These are phyloP conservation scores for Alitta virens DNA, from an alignment of 2,888 invertebrate species.

Conservation along the genomic window DNA sequence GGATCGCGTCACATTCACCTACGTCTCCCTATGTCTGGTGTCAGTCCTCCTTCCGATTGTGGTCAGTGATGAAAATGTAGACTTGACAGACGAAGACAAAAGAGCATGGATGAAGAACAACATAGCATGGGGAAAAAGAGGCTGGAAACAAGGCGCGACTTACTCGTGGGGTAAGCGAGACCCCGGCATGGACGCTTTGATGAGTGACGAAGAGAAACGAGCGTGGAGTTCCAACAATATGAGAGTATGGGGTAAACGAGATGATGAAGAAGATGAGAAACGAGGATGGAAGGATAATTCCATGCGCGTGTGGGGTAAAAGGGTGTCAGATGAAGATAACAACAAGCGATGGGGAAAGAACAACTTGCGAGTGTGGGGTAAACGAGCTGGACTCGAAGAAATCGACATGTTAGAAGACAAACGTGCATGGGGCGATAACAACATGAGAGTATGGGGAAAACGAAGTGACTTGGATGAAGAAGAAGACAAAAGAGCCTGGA, in stretches of 20 bases:
- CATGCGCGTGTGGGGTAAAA: constrained; percentile 26
- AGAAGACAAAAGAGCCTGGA: constrained; percentile 20
- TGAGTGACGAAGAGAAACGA: constrained; percentile 17
- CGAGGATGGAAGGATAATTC: constrained; percentile 14
- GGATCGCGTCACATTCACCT: too few relatives aligned
- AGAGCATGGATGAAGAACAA: constrained; percentile 11
- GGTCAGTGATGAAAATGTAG: neutral
- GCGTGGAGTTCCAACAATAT: constrained; percentile 17
- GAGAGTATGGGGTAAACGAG: constrained; percentile 20
- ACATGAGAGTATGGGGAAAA: constrained; percentile 25
- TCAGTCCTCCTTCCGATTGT: too few relatives aligned
- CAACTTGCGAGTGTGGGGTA: constrained; percentile 14
- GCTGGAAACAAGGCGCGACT: neutral
- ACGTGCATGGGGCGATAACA: constrained; percentile 17
- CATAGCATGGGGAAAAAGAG: constrained; percentile 17
- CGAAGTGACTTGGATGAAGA: constrained; percentile 8
- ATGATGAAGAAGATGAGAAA: constrained; percentile 14
- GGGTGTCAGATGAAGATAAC: constrained; percentile 1
- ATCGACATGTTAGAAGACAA: constrained; percentile 11
- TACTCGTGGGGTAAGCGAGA: constrained; percentile 20
- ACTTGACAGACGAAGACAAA: constrained; percentile 6
- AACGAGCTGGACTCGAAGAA: constrained; percentile 7
- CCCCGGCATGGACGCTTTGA: constrained; percentile 4
- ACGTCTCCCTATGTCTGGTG: too few relatives aligned
- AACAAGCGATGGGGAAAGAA: constrained; percentile 17